Conservation (phyloP, 2,113 vertebrate genomes). For the Speoplatyrhinus poulsoni region DNA sequence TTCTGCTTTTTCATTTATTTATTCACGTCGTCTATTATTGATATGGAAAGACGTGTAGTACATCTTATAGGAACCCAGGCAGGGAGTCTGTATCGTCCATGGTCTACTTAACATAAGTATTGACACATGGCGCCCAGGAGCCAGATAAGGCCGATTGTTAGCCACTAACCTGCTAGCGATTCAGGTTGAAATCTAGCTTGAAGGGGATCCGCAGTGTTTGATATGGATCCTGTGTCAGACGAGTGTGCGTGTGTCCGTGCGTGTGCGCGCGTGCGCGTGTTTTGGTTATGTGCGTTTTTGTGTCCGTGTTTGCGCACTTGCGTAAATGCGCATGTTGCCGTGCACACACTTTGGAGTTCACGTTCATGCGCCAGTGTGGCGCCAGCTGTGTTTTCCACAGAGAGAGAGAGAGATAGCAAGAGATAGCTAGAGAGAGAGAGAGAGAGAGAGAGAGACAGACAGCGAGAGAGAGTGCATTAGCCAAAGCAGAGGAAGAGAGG, state of each 20-base stretch:
- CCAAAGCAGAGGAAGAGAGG: not conserved
- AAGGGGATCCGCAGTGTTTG: conserved; percentile 21
- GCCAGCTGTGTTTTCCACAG: not conserved
- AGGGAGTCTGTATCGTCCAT: conserved; percentile 3
- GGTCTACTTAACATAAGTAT: not conserved
- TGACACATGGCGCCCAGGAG: conserved; percentile 7
- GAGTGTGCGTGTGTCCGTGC: not conserved
- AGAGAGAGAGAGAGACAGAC: not conserved
- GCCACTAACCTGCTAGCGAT: conserved; percentile 18
- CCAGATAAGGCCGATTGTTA: conserved; percentile 19
- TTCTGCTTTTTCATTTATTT: not conserved
- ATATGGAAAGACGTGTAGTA: not conserved
- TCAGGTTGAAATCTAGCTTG: conserved; percentile 32
- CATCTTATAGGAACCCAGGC: conserved; percentile 1
- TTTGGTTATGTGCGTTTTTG: not conserved
- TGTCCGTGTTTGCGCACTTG: not conserved
- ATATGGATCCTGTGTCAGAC: conserved; percentile 20
- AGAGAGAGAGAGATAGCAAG: not conserved
- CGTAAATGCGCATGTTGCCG: not conserved
- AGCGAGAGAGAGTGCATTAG: not conserved
- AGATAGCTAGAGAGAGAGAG: not conserved
- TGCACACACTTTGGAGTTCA: not conserved
- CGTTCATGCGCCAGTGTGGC: not conserved
- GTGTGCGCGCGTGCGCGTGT: not conserved
- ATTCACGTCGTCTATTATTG: not conserved